phyloP scores from a whole-genome alignment of 2,888 invertebrate species.

The Erynnis tages region DNA sequence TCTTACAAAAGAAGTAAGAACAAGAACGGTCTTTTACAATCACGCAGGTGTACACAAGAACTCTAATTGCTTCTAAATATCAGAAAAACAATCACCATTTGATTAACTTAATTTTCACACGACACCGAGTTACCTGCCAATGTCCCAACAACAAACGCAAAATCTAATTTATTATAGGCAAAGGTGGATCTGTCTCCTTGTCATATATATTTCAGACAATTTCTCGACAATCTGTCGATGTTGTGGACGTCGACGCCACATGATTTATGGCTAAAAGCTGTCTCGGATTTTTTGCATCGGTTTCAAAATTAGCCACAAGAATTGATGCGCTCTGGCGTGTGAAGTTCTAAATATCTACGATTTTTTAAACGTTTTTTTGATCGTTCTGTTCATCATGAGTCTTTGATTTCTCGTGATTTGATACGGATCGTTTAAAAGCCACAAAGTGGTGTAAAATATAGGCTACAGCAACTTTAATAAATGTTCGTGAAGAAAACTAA shows the following conservation, averaged over 20 bases:
- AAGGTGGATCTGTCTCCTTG: background rate
- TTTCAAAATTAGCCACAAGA: slow-evolving; percentile 31
- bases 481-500: no score
- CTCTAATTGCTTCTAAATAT: no score
- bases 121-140: background rate
- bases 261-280: slow-evolving; percentile 38
- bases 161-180: background rate
- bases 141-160: background rate
- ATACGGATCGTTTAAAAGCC: no score
- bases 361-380: slow-evolving; percentile 32
- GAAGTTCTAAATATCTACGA: slow-evolving; percentile 34
- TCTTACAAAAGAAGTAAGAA: no score
- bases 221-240: slow-evolving; percentile 32
- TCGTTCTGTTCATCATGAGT: background rate
- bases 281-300: slow-evolving; percentile 13
- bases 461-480: no score
- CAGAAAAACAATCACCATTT: no score
- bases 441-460: no score
- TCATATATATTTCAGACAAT: slow-evolving; percentile 8
- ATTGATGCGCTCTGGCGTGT: slow-evolving; percentile 36
- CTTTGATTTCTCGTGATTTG: no score
- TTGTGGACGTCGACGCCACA: slow-evolving; percentile 23
- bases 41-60: no score
- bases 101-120: background rate
- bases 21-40: no score